These are phyloP conservation scores for Petroica traversi DNA, from an alignment of 2,113 vertebrate genomes.

Conservation along the genomic window DNA sequence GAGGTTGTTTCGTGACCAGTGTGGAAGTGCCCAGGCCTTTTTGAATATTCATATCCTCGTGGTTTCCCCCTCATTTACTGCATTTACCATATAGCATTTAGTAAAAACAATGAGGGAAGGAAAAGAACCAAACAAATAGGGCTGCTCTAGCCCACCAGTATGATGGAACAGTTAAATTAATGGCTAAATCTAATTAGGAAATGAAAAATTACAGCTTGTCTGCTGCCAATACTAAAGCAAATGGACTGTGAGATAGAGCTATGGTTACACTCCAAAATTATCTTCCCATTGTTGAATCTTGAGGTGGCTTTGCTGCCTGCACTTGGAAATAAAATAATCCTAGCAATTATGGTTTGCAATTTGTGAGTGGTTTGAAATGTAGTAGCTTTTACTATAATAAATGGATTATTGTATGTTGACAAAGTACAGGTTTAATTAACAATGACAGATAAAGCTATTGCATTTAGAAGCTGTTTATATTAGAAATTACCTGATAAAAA, in stretches of 20 bases:
- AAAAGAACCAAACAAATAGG: constrained; percentile 1
- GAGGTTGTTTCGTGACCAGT: background rate
- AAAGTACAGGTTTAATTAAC: constrained; percentile 87
- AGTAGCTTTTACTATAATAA: constrained; percentile 82
- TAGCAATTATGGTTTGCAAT: constrained; percentile 82
- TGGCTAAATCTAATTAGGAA: constrained; percentile 77
- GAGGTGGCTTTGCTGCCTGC: constrained; percentile 62
- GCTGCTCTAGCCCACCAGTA: constrained; percentile 12
- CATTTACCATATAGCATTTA: background rate
- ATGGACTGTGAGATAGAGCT: constrained; percentile 71
- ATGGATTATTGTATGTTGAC: constrained; percentile 86
- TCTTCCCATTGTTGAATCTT: constrained; percentile 65
- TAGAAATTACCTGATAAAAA: constrained; percentile 75
- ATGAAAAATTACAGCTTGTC: constrained; percentile 72
- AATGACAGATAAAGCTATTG: constrained; percentile 79
- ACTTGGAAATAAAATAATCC: constrained; percentile 82
- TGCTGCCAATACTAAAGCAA: constrained; percentile 72
- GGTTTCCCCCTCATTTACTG: background rate
- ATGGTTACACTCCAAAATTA: constrained; percentile 60
- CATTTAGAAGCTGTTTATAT: constrained; percentile 72
- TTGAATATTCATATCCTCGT: fast-evolving
- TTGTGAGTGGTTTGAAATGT: constrained; percentile 82
- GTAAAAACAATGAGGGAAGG: background rate
- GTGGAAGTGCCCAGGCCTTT: background rate
- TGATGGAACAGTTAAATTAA: constrained; percentile 76